Conservation (phyloP, 2,888 invertebrate genomes). For the Tenthredo notha region DNA sequence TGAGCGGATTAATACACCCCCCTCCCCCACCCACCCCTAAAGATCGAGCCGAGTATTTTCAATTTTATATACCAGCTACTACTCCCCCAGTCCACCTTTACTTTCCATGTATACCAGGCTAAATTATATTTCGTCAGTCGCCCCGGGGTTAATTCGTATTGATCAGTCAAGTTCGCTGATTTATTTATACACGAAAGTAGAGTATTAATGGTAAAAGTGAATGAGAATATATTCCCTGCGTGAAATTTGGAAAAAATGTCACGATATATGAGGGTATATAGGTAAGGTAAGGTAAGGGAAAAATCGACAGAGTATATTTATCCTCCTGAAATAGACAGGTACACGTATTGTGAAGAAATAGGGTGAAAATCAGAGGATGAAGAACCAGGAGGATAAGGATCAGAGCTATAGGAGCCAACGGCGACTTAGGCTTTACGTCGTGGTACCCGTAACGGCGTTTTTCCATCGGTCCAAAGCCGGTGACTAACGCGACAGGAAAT, state of each 20-base stretch:
- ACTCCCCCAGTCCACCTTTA: constrained; percentile 54
- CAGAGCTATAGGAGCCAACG: constrained; percentile 56
- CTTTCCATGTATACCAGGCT: constrained; percentile 55
- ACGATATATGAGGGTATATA: neutral
- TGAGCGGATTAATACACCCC: constrained; percentile 59
- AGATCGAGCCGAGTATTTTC: constrained; percentile 44
- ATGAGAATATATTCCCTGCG: neutral
- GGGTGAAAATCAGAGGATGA: constrained; percentile 60
- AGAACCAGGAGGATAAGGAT: constrained; percentile 61
- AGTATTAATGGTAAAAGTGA: neutral
- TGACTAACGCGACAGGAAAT: constrained; percentile 49
- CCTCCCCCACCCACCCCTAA: too few relatives aligned
- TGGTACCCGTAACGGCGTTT: constrained; percentile 25
- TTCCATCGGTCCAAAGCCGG: constrained; percentile 40
- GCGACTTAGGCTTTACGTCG: constrained; percentile 22
- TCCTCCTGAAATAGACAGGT: constrained; percentile 1
- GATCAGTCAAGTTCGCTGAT: constrained; percentile 49
- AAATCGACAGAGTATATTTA: neutral
- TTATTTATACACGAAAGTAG: constrained; percentile 34
- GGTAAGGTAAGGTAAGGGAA: neutral
- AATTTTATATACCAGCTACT: constrained; percentile 26
- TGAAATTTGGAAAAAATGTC: neutral
- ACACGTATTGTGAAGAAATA: constrained; percentile 59
- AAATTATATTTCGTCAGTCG: constrained; percentile 52
- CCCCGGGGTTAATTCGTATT: constrained; percentile 50